Base-by-base conservation (phyloP, 2,888 invertebrate species). In the Rotaria socialis region DNA sequence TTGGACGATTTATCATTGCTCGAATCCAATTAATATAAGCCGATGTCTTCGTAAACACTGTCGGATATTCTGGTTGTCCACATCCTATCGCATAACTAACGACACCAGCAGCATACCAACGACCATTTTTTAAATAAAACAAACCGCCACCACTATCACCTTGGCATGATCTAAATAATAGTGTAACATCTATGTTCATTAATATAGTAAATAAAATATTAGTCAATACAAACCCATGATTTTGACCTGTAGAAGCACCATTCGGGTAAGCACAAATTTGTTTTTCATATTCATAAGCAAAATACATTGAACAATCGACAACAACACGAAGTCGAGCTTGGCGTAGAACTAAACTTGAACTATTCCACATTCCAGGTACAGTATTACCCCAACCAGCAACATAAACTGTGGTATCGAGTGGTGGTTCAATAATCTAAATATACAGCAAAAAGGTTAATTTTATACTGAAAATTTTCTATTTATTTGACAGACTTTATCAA, bases 131-230 rank as follows among this genome's bases (percentile, higher is more conserved):
- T 2, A n/a, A 47, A 47, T 80, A 80, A 4, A 80, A 47, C 6
- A 80, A 47, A 47, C 80, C 80, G n/a, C 80, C 80, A 47, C 80
- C 80, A 80, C 80, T 80, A 80, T 80, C 80, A 24, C 80, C 80
- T 47, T 80, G 80, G n/a, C 80, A 80, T n/a, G 80, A 80, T n/a
- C 80, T 80, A 80, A 43, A 80, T 24, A 80, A 80, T 47, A 5
- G 11, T 47, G n/a, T 27, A 27, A 35, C 14, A 67, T 14, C 27
- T 1, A 67, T 35, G 0, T 47, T 47, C 7, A 47, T 7, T 24
- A 19, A 80, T 4, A 67, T 35, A 2, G 5, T 5, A 35, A 27
- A 35, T 14, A 4, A 47, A 47, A 27, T 41, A 24, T 7, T 2
- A 7, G 24, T 67, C 3, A 67, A 67, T 35, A 47, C 80, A 80